Evolutionary conservation across 2,888 invertebrate species (phyloP), one percentile per base, ranked within the genome.

Genomic region (Cheilosia vulpina): DNA sequence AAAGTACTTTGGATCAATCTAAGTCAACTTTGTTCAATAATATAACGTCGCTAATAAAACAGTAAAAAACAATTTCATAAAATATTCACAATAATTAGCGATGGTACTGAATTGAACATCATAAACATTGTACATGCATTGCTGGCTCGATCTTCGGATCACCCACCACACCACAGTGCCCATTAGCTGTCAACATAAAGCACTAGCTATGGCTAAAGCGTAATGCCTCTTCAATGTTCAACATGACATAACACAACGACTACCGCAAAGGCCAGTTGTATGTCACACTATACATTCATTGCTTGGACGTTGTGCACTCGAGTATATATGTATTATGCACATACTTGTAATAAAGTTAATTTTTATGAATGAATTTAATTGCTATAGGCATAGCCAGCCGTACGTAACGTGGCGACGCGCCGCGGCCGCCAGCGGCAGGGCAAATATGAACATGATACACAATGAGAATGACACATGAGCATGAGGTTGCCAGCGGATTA

Each of bases 361-460:
- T 81, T 81, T 81, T 81, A 81, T 81, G 80, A 81, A 81, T 81
- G 80, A 81, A 76, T 68, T 68, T 77, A 81, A 81, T 81, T 81
- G 80, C 60, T 34, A 31, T 34, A 2, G 41, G 41, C 55, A 41
- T 31, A n/a, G 43, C 24, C 4, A n/a, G 43, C 24, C 4, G 13
- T 6, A 55, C 34, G 34, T 17, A 31, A 43, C 71, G 38, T 2
- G 63, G 38, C 50, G 60, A 45, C 62, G 13, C 41, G 60, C 15
- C 66, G 43, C 60, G 13, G 43, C 41, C 15, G 0, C n/a, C 57
- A 27, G 7, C 43, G 11, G 15, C 38, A 11, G 38, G 38, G 38
- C 31, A 9, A 19, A 34, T 31, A 50, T 34, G 50, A 65, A 5
- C 34, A 13, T 38, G 47, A 17, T 17, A 77, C 41, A 53, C 21